Base-by-base conservation (phyloP, 2,888 invertebrate species). In the Lottia scabra region DNA sequence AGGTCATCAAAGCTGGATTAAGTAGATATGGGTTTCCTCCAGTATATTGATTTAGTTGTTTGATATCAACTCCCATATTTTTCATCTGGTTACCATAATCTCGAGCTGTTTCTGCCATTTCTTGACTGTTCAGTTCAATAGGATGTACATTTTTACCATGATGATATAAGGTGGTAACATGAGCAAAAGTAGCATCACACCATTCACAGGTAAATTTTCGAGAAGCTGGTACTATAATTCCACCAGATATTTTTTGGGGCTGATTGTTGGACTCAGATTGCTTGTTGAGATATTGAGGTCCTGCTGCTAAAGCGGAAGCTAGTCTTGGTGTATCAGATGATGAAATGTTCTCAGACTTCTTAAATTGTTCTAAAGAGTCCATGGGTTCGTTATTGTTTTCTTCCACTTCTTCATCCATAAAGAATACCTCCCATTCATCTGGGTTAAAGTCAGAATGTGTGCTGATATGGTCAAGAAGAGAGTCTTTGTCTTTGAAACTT, bases 61-160 rank as follows among this genome's bases (percentile, higher is more conserved):
- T 74, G 46, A 74, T 72, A 46, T 75, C 74, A 56, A 72, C 73
- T 26, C 71, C 74, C 12, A 71, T 68, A 65, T 75, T 68, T 48
- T n/a, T 72, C 66, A 43, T 72, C n/a, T 15, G 70, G 70, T 48
- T 48, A 45, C 45, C 72, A 38, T 38, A 38, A 19, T 43, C 38
- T 48, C 65, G 65, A 43, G 71, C 56, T 26, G 69, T 45, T 71
- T 72, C 67, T 63, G 71, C 70, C 26, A 81, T 78, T 73, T 86
- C 86, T 70, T 85, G 85, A 38, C 80, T 81, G 26, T 80, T 78
- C 16, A 86, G 76, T 65, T 87, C 83, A 15, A 76, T 72, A 10
- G 86, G 85, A 74, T 87, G 87, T 5, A 80, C 78, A 13, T 74
- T 75, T 65, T 79, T 78, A 10, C 84, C 85, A 78, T 87, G 87